Evolutionary conservation across 2,888 invertebrate genomes (phyloP), one percentile per base, ranked within the genome.

Genomic region (Muschampia plurimacula): DNA sequence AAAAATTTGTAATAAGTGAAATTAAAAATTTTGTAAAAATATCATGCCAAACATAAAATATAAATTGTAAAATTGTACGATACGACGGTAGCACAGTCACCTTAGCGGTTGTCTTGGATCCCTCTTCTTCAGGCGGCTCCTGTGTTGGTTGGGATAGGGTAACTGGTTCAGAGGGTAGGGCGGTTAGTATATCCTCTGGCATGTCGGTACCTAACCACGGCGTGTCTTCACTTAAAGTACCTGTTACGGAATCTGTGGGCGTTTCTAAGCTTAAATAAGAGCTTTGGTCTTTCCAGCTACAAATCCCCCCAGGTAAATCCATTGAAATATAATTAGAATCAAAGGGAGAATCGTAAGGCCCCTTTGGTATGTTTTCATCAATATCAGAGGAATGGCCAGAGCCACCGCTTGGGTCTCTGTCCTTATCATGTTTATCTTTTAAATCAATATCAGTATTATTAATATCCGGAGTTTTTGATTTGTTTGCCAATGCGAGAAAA

Each of bases 241-340:
- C 82, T 74, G 77, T 77, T 70, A 85, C 78, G 71, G 86, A 85
- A 78, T 88, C 85, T 32, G 79, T 80, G 49, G 93, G 88, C 73
- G 94, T 92, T 87, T 96, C 96, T 82, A 95, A 85, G 81, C 96
- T 95, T 81, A 97, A 91, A 83, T 97, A 97, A 67, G 97, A 97
- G 84, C 97, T 97, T 85, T 97, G 96, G 85, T 97, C 97, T 86
- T 96, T 96, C 97, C 97, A 97, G 85, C 97, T 96, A 87, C 97
- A 97, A 80, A 97, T 95, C 71, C 97, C 97, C 75, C 97, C 97
- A 7, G 97, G 97, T 77, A 97, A 91, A 89, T 97, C 96, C 83
- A 97, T 96, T 66, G 96, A 95, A 81, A 96, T 95, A 81, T 96
- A 96, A 83, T 96, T 96, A 13, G 96, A 96, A 81, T 93, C 90